A percentile compares a stretch with the other conserved stretches of the same genome.
Conservation (phyloP, 23 tunicate genomes). For the Phallusia fumigata region DNA sequence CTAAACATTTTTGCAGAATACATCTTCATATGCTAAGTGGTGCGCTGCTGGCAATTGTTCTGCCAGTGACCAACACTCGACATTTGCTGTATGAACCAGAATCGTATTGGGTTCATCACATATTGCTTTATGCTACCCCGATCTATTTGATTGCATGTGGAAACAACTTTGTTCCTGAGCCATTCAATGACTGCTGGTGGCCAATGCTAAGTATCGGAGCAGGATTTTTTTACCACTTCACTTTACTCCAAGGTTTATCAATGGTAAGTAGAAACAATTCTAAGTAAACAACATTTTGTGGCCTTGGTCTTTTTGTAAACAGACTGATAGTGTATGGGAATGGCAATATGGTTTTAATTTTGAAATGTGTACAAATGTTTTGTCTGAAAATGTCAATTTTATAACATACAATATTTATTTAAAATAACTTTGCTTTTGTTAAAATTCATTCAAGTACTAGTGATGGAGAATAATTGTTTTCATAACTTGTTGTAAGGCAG, state of each 20-base stretch:
- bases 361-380: too few species aligned
- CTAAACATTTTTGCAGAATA: conserved; percentile 46
- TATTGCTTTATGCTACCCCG: conserved; percentile 66
- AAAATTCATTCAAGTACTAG: too few species aligned
- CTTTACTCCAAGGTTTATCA: conserved; percentile 59
- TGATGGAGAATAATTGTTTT: too few species aligned
- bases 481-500: too few species aligned
- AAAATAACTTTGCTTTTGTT: too few species aligned
- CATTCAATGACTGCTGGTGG: conserved; percentile 57
- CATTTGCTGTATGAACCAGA: conserved; percentile 50
- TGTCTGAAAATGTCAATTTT: too few species aligned
- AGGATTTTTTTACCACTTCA: conserved; percentile 80
- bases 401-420: too few species aligned
- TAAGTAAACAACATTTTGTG: background rate
- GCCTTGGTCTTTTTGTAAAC: too few species aligned
- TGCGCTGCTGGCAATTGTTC: conserved; percentile 63
- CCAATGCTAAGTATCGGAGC: conserved; percentile 62
- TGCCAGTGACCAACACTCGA: conserved; percentile 84
- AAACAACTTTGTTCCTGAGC: conserved; percentile 59
- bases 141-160: conserved; percentile 63
- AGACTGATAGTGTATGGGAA: too few species aligned
- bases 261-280: conserved; percentile 51
- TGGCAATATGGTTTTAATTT: too few species aligned
- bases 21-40: conserved; percentile 79
- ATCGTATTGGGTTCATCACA: conserved; percentile 91